phyloP scores from a whole-genome alignment of 2,797 vertebrate genomes.

The Salmo trutta region DNA sequence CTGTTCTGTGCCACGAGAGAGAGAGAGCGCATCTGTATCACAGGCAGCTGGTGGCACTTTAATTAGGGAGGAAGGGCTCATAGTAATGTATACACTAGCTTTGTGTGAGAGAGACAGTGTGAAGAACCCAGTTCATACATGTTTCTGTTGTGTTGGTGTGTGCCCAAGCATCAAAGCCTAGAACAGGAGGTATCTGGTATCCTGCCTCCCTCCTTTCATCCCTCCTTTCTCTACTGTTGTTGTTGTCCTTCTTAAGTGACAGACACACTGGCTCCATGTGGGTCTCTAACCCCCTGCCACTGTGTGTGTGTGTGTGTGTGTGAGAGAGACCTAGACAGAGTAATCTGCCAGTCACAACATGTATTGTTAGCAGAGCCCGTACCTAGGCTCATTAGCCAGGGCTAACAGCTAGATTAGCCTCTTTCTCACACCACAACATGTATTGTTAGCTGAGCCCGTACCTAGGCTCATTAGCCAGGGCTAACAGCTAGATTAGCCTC shows the following conservation, averaged over 20 bases:
- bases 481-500: too few species aligned
- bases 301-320: not conserved
- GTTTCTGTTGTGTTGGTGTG: constrained; percentile 33
- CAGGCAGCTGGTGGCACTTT: too few species aligned
- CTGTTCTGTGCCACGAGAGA: not conserved
- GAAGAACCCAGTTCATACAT: constrained; percentile 31
- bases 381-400: too few species aligned
- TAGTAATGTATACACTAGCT: not conserved
- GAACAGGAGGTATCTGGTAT: constrained; percentile 46
- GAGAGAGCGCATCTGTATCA: not conserved
- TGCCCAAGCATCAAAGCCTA: constrained; percentile 59
- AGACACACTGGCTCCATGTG: constrained; percentile 77
- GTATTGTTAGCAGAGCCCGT: too few species aligned
- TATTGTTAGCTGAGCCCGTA: too few species aligned
- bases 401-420: too few species aligned
- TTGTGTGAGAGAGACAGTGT: constrained; percentile 46
- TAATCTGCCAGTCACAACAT: constrained; percentile 74
- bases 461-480: too few species aligned
- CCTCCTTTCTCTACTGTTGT: constrained; percentile 52
- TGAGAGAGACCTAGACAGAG: constrained; percentile 36
- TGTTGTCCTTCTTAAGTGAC: constrained; percentile 65
- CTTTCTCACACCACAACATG: too few species aligned
- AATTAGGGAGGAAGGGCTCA: too few species aligned
- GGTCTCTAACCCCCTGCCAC: constrained; percentile 57
- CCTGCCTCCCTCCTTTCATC: constrained; percentile 31